Conservation (phyloP, 2,797 vertebrate genomes). For the Acropternis orthonyx region DNA sequence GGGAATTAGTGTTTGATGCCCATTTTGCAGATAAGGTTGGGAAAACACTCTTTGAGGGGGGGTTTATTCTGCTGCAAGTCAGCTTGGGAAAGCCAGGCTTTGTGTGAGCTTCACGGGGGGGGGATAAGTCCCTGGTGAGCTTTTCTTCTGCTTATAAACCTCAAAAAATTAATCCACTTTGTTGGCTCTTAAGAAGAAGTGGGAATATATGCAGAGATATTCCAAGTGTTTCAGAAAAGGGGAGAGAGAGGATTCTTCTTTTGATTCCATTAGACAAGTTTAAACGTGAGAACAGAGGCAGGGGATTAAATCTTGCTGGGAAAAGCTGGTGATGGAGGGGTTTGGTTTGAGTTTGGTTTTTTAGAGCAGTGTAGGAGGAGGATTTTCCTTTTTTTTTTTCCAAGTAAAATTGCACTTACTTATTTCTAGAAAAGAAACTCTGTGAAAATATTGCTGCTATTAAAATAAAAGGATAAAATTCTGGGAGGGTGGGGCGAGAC, state of each 20-base stretch:
- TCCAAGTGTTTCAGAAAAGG: background rate
- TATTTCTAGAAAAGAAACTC: background rate
- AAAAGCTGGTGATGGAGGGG: background rate
- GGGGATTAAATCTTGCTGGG: background rate
- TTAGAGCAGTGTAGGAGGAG: background rate
- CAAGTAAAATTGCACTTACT: background rate
- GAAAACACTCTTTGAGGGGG: background rate
- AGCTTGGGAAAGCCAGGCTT: background rate
- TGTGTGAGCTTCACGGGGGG: background rate
- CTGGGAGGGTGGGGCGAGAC: background rate
- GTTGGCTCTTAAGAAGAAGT: background rate
- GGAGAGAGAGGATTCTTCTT: background rate
- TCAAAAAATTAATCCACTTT: background rate
- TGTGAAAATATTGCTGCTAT: background rate
- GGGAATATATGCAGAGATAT: background rate
- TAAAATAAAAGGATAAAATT: background rate
- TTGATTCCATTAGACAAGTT: background rate
- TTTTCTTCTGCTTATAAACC: background rate
- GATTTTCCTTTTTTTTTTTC: background rate
- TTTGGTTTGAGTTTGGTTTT: background rate
- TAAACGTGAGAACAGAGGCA: background rate
- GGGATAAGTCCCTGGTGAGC: background rate
- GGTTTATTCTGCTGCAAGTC: background rate
- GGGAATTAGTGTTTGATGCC: conserved; percentile 17
- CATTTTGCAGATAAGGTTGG: background rate